Base-by-base conservation (phyloP, 2,888 invertebrate genomes). In the Dasysyrphus albostriatus region DNA sequence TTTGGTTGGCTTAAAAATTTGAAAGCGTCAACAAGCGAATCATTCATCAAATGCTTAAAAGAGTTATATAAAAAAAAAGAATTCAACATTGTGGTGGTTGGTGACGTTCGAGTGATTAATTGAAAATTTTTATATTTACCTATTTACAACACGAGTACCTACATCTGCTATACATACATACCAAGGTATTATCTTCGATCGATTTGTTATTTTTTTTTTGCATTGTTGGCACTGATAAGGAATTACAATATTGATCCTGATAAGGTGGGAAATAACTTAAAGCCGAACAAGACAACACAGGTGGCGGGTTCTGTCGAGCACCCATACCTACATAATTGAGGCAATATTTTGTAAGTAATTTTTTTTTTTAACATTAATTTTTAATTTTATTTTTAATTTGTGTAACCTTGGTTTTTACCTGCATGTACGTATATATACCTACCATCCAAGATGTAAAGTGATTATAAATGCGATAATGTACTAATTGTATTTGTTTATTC, bases 211-310 rank as follows among this genome's bases (percentile, higher is more conserved):
- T 74, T 56, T 24, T 44, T 58, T 7, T 6, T 16, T 29, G 16
- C n/a, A 37, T 32, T 75, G 19, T 37, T 37, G 42, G 44, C 14
- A 67, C 32, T 70, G 76, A 76, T 61, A 70, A 56, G 61, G 14
- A 51, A 42, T 51, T 32, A 44, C 67, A 74, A 49, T 59, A 74
- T 80, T 51, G 58, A 69, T 67, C 67, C 34, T 74, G 67, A 80
- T 59, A 80, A 73, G 72, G 10, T 6, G 42, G 42, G 63, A 44
- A 44, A 29, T 44, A 32, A n/a, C 61, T 19, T 39, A 12, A 63
- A 39, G 12, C 39, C 37, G 61, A n/a, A 44, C 5, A 29, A 44
- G 39, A 42, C 3, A 39, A 9, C 24, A 19, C 75, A 79, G 59
- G 75, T 84, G 80, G 42, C 56, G 44, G 44, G 73, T 49, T 72